phyloP scores from a whole-genome alignment of 2,797 vertebrate species.

The Cirrhinus mrigala region DNA sequence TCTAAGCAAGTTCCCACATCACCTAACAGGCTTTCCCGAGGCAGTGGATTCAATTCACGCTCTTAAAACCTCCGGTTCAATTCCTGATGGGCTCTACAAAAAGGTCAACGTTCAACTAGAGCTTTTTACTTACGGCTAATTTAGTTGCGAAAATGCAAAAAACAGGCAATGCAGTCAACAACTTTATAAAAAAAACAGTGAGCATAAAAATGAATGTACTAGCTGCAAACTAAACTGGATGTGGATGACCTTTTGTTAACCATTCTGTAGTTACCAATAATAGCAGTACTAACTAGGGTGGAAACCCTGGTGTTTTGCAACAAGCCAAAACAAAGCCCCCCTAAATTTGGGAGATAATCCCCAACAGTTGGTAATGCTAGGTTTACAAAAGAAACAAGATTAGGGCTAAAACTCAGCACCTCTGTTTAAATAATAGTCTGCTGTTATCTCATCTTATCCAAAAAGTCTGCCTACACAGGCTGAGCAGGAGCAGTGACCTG shows the following conservation, averaged over 20 bases:
- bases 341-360: conserved; percentile 35
- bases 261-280: conserved; percentile 13
- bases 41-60: not conserved
- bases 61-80: conserved; percentile 1
- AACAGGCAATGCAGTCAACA: conserved; percentile 2
- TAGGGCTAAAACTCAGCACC: conserved; percentile 36
- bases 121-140: not conserved
- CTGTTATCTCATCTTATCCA: conserved; percentile 19
- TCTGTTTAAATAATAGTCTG: conserved; percentile 52
- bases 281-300: conserved; percentile 25
- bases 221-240: not conserved
- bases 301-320: conserved; percentile 31
- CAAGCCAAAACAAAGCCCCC: conserved; percentile 35
- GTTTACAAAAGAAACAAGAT: conserved; percentile 54
- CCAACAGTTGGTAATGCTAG: conserved; percentile 41
- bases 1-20: conserved; percentile 34
- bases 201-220: not conserved
- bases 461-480: conserved; percentile 30
- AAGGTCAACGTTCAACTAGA: conserved; percentile 18
- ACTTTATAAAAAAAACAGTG: not conserved
- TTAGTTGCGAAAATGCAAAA: not conserved
- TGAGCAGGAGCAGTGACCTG: not conserved
- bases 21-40: conserved; percentile 35
- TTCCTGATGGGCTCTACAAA: conserved; percentile 16
- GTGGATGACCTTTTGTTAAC: conserved; percentile 11